Percentiles rank a stretch among this genome's conserved stretches.
Conservation (phyloP, 2,113 vertebrate genomes). For the Silurus asotus region DNA sequence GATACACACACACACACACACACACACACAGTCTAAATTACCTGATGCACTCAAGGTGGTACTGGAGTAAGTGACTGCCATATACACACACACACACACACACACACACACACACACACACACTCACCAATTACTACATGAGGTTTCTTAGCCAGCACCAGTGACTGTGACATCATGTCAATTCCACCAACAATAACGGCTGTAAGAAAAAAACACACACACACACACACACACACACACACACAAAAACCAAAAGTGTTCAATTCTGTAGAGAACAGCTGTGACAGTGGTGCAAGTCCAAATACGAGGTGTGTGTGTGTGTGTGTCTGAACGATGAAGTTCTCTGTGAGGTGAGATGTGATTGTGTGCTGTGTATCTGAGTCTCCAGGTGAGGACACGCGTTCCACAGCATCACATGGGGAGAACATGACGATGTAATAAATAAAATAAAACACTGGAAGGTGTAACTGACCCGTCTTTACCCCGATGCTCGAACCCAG, state of each 20-base stretch:
- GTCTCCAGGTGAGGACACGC: neutral
- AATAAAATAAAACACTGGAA: neutral
- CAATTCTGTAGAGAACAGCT: no score
- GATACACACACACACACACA: slow-evolving; percentile 12
- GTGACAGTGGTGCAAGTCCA: no score
- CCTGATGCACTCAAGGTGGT: slow-evolving; percentile 95
- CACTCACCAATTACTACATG: slow-evolving; percentile 93
- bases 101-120: slow-evolving; percentile 39
- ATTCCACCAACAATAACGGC: slow-evolving; percentile 96
- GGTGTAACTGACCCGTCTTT: slow-evolving; percentile 75
- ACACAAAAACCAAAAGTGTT: neutral
- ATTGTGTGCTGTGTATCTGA: neutral
- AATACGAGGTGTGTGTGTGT: no score
- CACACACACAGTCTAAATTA: slow-evolving; percentile 74
- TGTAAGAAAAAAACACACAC: slow-evolving; percentile 54
- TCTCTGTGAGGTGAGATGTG: neutral
- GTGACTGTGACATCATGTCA: slow-evolving; percentile 95
- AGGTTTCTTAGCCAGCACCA: slow-evolving; percentile 94
- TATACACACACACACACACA: neutral
- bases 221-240: slow-evolving; percentile 49
- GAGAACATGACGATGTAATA: neutral
- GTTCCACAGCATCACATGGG: neutral
- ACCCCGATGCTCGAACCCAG: slow-evolving; percentile 95
- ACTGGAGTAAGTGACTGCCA: slow-evolving; percentile 84
- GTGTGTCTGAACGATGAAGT: no score